phyloP scores from a whole-genome alignment of 2,113 vertebrate genomes.

The Rhabdomys dilectus region DNA sequence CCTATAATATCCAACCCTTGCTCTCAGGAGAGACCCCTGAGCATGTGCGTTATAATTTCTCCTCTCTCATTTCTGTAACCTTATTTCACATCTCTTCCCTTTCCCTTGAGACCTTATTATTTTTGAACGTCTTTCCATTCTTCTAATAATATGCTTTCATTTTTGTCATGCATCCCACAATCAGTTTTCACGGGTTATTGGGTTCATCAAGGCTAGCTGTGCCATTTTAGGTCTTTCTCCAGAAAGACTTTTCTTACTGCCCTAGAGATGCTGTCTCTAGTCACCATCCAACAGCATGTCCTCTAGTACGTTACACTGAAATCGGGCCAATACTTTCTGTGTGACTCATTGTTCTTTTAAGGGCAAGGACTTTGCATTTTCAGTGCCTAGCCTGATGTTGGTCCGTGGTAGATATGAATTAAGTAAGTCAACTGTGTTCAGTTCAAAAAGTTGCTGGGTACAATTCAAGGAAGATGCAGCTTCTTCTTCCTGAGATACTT shows the following conservation, averaged over 20 bases:
- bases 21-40: neutral
- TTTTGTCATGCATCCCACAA: neutral
- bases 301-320: neutral
- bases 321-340: neutral
- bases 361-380: neutral
- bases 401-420: neutral
- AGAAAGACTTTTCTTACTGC: neutral
- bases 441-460: neutral
- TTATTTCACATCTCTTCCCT: neutral
- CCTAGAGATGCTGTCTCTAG: rapidly evolving
- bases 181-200: neutral
- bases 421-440: neutral
- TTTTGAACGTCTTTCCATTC: neutral
- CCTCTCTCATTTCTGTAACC: neutral
- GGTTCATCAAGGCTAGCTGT: neutral
- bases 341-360: neutral
- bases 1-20: neutral
- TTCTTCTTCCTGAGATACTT: neutral
- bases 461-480: neutral
- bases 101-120: neutral
- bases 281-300: too few species aligned
- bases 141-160: neutral
- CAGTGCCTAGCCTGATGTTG: neutral
- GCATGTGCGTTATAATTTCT: neutral
- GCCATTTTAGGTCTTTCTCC: neutral